Evolutionary conservation across 2,888 invertebrate genomes (phyloP), one percentile per base, ranked within the genome.

Genomic region (Allophyes oxyacanthae): DNA sequence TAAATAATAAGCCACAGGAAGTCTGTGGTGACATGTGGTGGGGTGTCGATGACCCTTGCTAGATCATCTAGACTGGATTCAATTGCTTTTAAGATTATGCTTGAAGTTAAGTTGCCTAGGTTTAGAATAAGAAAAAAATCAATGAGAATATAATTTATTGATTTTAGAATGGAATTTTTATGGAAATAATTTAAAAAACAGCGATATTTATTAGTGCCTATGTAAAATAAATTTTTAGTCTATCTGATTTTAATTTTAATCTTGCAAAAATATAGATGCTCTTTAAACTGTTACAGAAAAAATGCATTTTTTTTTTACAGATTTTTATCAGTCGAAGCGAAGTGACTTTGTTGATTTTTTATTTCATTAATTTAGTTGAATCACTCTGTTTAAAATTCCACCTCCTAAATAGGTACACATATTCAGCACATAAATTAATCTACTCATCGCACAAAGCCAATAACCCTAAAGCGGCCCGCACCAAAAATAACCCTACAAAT

Each of bases 1-100:
- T 78, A 85, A 85, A 84, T 83, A 81, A 79, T 77, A 82, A 82
- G 70, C 60, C 81, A 77, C 84, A 87, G 87, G 89, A 89, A 87
- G 88, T 84, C 81, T 82, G 80, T 63, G 70, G 72, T 77, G 83
- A 85, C 90, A 89, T 85, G 79, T 89, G 89, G 82, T 68, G 25
- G 56, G 55, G 57, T 81, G 86, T 85, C 86, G 59, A 56, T 70
- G 86, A 86, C 82, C 86, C 68, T 58, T 38, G 60, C 71, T 80
- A 81, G 79, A 59, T 68, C 50, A 74, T 79, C 85, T 84, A 84
- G 81, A 79, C 75, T 78, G 58, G 53, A 10, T 64, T 46, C 56
- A 72, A 75, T 67, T 75, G 50, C 56, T 67, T 60, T 42, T 41
- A 51, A 51, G 41, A 45, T 63, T 40, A 41, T 36, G 26, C 13